Evolutionary conservation across 2,888 invertebrate species (phyloP).

Genomic region (Cosmia trapezina): DNA sequence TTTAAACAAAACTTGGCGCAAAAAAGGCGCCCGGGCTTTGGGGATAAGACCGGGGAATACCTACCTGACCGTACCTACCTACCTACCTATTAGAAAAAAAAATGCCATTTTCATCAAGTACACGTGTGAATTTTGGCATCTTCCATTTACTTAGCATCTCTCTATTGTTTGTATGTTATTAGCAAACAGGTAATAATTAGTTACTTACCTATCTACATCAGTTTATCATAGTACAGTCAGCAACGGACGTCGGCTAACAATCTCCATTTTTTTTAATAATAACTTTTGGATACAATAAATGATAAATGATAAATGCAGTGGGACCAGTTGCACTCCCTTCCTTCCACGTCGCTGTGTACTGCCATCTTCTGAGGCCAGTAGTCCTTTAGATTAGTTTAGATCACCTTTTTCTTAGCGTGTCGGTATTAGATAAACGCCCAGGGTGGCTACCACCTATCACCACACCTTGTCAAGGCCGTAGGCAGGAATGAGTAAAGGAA

Average conservation of each 20-base stretch:
- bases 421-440: too few relatives aligned
- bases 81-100: not conserved
- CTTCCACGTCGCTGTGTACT: too few relatives aligned
- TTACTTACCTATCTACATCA: not conserved
- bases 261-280: not conserved
- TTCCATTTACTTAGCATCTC: conserved; percentile 1
- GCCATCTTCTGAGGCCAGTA: too few relatives aligned
- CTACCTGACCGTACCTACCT: not conserved
- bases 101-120: not conserved
- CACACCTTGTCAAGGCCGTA: not conserved
- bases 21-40: not conserved
- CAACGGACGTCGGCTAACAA: not conserved
- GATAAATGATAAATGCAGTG: too few relatives aligned
- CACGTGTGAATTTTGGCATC: not conserved
- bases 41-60: too few relatives aligned
- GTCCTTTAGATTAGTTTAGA: too few relatives aligned
- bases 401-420: too few relatives aligned
- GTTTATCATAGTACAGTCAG: not conserved
- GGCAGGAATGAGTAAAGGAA: too few relatives aligned
- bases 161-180: not conserved
- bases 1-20: too few relatives aligned
- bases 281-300: not conserved
- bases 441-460: not conserved
- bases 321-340: too few relatives aligned
- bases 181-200: not conserved